These are phyloP conservation scores for Picathartes gymnocephalus DNA, from an alignment of 2,113 vertebrate genomes.

Conservation along the genomic window DNA sequence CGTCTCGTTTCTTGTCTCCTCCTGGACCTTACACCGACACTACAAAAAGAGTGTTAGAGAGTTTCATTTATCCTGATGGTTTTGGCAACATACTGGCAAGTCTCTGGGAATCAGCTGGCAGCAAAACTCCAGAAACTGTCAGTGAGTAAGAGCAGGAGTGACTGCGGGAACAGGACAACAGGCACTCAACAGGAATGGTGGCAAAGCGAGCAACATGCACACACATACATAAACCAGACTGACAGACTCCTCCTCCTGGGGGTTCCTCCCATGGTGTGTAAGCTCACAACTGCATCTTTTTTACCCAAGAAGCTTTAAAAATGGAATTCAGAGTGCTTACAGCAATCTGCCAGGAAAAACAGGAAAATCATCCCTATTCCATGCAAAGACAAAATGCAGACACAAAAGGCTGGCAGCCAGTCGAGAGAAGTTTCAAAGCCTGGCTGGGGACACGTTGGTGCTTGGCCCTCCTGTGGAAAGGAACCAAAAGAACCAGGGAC, in stretches of 20 bases:
- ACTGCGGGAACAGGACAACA: neutral
- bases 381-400: neutral
- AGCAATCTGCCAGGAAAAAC: neutral
- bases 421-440: neutral
- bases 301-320: neutral
- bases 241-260: neutral
- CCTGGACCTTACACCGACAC: no score
- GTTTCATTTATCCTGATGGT: neutral
- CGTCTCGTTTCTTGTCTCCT: no score
- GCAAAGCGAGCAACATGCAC: neutral
- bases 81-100: neutral
- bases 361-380: neutral
- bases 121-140: neutral
- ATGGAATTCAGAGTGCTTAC: neutral
- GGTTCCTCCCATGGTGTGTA: neutral
- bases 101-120: neutral
- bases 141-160: neutral
- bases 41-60: neutral
- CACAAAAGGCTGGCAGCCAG: neutral
- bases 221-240: neutral
- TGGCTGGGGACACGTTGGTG: rapidly evolving
- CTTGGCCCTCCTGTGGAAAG: neutral
- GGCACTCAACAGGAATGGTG: neutral
- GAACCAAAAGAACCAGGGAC: neutral
- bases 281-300: neutral